phyloP scores from a whole-genome alignment of 2,888 invertebrate species.

The Thera obeliscata region DNA sequence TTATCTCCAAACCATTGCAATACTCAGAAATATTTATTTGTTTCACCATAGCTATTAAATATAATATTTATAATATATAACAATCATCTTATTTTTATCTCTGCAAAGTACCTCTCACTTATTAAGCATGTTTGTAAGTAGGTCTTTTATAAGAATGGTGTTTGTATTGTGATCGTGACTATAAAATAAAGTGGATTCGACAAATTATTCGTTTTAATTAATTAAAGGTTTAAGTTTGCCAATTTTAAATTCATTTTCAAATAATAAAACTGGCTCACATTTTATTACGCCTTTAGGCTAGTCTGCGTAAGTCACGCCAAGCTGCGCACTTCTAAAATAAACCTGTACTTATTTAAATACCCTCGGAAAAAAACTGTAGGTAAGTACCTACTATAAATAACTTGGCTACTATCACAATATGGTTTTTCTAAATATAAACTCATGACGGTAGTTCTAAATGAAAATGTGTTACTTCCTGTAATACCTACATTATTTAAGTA shows the following conservation, averaged over 20 bases:
- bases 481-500: too few relatives aligned
- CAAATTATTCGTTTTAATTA: constrained; percentile 34
- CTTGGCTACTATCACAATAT: too few relatives aligned
- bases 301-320: too few relatives aligned
- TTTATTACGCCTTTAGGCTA: too few relatives aligned
- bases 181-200: constrained; percentile 32
- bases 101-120: constrained; percentile 9
- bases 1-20: constrained; percentile 1
- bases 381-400: too few relatives aligned
- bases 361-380: too few relatives aligned
- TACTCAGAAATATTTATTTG: not conserved
- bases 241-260: not conserved
- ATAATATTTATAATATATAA: not conserved
- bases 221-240: too few relatives aligned
- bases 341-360: too few relatives aligned
- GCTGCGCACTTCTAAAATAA: too few relatives aligned
- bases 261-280: not conserved
- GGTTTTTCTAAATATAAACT: too few relatives aligned
- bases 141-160: constrained; percentile 46
- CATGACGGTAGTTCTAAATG: too few relatives aligned
- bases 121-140: constrained; percentile 34
- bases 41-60: not conserved
- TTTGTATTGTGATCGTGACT: constrained; percentile 46
- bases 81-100: not conserved
- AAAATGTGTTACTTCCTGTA: too few relatives aligned